Conservation (phyloP, 2,888 invertebrate species). For the Euplexia lucipara region DNA sequence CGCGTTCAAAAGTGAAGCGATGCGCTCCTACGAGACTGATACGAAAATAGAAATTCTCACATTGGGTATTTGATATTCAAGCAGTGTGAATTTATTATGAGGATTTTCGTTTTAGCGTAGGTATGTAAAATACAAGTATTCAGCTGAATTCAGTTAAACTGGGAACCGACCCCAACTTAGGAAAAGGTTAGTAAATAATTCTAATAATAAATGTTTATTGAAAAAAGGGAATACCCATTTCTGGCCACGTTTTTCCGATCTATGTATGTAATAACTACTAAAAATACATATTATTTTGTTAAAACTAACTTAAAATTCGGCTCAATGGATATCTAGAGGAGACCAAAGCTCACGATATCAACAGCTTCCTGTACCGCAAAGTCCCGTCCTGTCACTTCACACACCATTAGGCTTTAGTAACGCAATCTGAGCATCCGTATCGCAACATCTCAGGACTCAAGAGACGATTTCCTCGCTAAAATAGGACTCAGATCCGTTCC, state of each 20-base stretch:
- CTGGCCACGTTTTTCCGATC: not conserved
- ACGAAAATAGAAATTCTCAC: conserved; percentile 43
- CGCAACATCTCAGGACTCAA: conserved; percentile 20
- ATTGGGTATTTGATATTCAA: conserved; percentile 8
- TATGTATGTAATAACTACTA: no score
- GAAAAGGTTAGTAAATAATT: no score
- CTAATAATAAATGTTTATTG: no score
- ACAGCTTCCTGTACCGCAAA: not conserved
- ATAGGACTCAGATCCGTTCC: conserved; percentile 45
- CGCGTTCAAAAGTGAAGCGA: conserved; percentile 28
- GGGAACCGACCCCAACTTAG: no score
- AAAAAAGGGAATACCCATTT: no score
- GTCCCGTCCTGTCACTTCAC: not conserved
- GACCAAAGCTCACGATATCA: no score
- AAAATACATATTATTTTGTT: no score
- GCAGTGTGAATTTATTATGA: not conserved
- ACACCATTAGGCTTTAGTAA: not conserved
- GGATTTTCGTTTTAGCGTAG: no score
- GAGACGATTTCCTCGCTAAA: conserved; percentile 49
- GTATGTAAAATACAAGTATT: no score
- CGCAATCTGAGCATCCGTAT: conserved; percentile 5
- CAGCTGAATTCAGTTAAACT: no score
- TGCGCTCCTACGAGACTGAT: conserved; percentile 17
- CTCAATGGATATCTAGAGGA: no score
- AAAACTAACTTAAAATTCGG: no score